Base-by-base conservation (phyloP, 1,140 invertebrate species). In the Lepidurus couesii region DNA sequence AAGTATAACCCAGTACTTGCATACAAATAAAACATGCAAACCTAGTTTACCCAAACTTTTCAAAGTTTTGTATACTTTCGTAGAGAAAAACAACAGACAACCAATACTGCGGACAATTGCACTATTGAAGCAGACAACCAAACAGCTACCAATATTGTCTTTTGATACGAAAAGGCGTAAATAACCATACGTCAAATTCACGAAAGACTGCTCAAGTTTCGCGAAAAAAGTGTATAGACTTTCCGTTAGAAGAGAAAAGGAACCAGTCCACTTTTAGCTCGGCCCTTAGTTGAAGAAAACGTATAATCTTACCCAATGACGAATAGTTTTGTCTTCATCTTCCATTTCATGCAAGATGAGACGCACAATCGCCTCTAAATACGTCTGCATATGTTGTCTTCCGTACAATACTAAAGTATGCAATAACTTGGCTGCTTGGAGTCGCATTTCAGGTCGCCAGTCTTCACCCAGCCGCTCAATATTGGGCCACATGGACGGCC, bases 391-490 rank as follows among this genome's bases (percentile, higher is more conserved):
- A 16, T 65, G 53, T 65, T 65, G 53, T 16, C 21, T 65, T 13
- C 53, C 53, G 53, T 65, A 65, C 16, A 65, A 21, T 13, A 65
- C 53, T 16, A 65, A n/a, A 13, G 53, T 16, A 4, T 65, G 13
- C 53, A 65, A 16, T 13, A 65, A 21, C 8, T 65, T 65, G 6
- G 53, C 53, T 16, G 16, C n/a, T 65, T 65, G 53, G 16, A 16
- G 7, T 16, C 53, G 53, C 53, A 65, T 65, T 65, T 65, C 53
- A 65, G 53, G 53, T 16, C 53, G 53, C 53, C 53, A 65, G 53
- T 65, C 53, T 16, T 65, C 53, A 65, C 16, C 53, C 53, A 65
- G 13, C 53, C 53, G 53, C 53, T 65, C 53, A 65, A 65, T 65
- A 65, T 65, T 13, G 6, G 53, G 21, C 53, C 53, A 65, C 16